These are phyloP conservation scores for Gymnoscopelus braueri DNA, from an alignment of 2,797 vertebrate species.

Conservation along the genomic window DNA sequence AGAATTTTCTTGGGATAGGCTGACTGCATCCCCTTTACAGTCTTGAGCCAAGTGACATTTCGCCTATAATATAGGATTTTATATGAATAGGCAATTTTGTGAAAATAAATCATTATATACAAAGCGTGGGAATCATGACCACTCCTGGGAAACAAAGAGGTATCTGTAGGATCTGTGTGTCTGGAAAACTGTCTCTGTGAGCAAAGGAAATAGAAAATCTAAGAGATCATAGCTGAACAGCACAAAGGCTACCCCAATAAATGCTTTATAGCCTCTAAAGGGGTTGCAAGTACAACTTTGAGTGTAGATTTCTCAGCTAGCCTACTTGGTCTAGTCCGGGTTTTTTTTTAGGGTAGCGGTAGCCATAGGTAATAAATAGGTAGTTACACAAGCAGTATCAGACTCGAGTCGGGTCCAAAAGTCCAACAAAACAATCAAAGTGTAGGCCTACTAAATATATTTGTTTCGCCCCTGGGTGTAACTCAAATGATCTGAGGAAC, in stretches of 20 bases:
- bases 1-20: no score
- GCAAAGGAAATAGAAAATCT: no score
- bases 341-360: not conserved
- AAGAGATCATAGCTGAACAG: not conserved
- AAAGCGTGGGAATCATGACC: no score
- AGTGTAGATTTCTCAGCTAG: slow-evolving; percentile 9
- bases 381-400: slow-evolving; percentile 45
- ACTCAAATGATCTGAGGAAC: no score
- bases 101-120: no score
- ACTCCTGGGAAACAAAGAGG: no score
- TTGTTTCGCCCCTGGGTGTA: no score
- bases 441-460: no score
- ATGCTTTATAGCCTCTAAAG: not conserved
- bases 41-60: not conserved
- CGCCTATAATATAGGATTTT: not conserved
- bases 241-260: not conserved
- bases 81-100: no score
- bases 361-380: slow-evolving; percentile 65
- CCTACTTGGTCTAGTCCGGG: slow-evolving; percentile 54
- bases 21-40: no score
- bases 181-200: not conserved
- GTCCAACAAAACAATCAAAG: slow-evolving; percentile 42
- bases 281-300: not conserved
- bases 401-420: slow-evolving; percentile 51
- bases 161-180: not conserved